Conservation (phyloP, 2,113 vertebrate genomes). For the Halichoeres trimaculatus region DNA sequence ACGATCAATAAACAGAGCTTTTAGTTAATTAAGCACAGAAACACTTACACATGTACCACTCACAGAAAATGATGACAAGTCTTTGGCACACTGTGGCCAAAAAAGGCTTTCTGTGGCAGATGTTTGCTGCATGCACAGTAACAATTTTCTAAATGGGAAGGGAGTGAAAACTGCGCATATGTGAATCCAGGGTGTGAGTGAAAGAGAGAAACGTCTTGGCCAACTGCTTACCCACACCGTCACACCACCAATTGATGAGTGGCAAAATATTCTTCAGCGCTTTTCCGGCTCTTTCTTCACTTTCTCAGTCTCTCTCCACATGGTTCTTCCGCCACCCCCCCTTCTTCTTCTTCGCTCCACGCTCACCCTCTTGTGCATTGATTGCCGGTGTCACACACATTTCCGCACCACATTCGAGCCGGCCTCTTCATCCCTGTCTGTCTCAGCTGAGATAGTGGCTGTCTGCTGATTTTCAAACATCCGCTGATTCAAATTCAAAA, state of each 20-base stretch:
- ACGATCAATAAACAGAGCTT: constrained; percentile 52
- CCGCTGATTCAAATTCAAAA: constrained; percentile 67
- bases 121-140: constrained; percentile 29
- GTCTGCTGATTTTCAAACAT: constrained; percentile 64
- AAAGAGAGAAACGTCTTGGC: constrained; percentile 25
- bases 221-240: constrained; percentile 42
- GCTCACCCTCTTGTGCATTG: constrained; percentile 19
- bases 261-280: constrained; percentile 47
- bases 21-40: constrained; percentile 51
- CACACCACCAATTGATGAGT: constrained; percentile 34
- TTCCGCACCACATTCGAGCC: constrained; percentile 15
- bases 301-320: constrained; percentile 55
- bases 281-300: constrained; percentile 55
- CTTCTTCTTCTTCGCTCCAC: background rate
- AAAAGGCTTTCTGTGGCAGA: constrained; percentile 7
- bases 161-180: constrained; percentile 1
- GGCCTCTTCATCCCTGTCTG: constrained; percentile 43
- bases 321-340: constrained; percentile 43
- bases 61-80: background rate
- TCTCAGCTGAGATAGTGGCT: constrained; percentile 59
- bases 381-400: constrained; percentile 42
- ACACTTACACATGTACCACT: background rate
- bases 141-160: constrained; percentile 12
- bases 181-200: background rate
- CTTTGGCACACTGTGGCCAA: background rate